phyloP scores from a whole-genome alignment of 2,888 invertebrate genomes.

The Acleris sparsana region DNA sequence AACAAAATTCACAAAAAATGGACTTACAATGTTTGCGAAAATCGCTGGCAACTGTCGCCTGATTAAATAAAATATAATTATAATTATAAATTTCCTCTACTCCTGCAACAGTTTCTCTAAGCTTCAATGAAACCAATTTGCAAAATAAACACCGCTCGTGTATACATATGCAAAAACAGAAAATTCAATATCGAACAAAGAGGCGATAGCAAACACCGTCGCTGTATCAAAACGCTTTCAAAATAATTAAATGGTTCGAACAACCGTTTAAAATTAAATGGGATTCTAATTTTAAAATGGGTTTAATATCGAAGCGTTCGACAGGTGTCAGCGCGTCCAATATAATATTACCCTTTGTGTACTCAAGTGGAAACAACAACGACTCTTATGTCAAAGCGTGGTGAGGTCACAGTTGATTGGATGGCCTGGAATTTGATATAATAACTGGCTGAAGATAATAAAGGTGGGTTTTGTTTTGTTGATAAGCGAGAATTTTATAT shows the following conservation, averaged over 20 bases:
- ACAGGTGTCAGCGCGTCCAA: conserved; percentile 25
- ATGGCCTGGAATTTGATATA: conserved; percentile 1
- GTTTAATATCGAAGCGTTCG: conserved; percentile 23
- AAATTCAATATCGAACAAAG: too few relatives aligned
- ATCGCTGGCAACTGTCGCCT: too few relatives aligned
- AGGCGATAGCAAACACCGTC: neutral
- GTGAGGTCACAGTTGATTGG: conserved; percentile 16
- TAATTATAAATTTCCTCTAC: too few relatives aligned
- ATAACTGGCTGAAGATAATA: conserved; percentile 3
- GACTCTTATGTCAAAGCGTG: conserved; percentile 1
- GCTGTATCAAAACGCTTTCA: neutral
- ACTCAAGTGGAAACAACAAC: conserved; percentile 12
- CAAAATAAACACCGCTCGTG: too few relatives aligned
- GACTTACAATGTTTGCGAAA: too few relatives aligned
- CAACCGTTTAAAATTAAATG: conserved; percentile 12
- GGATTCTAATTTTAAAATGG: conserved; percentile 16
- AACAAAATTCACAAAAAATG: too few relatives aligned
- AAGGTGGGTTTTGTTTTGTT: neutral
- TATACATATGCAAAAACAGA: too few relatives aligned
- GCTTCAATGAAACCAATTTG: too few relatives aligned
- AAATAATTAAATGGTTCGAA: conserved; percentile 3
- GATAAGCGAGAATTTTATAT: too few relatives aligned
- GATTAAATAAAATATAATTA: too few relatives aligned
- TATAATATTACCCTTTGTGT: conserved; percentile 24
- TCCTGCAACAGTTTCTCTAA: too few relatives aligned